Base-by-base conservation (phyloP, 2,113 vertebrate genomes). In the Ceyx margarethae region DNA sequence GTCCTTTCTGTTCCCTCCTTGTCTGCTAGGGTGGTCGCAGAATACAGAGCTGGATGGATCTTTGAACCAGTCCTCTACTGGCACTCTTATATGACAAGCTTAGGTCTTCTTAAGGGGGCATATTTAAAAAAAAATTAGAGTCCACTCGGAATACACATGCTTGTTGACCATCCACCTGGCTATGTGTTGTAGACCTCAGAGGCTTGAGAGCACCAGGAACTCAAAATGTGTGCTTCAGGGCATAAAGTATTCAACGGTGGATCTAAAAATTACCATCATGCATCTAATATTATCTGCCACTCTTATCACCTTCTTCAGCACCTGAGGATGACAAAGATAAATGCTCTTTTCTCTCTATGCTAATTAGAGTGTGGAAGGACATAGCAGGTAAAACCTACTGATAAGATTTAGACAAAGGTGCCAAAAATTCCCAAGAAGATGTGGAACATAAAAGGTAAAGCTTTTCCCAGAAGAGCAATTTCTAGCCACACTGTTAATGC, bases 381-480 rank as follows among this genome's bases (percentile, higher is more conserved):
- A 89, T 71, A 87, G 72, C 89, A 64, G 43, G 67, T 87, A 87
- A 92, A 92, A 85, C 67, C 23, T 56, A 26, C 78, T 89, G 94
- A 94, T 96, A 95, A 95, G 92, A 67, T 81, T 93, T 89, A 82
- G 72, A 45, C 16, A 66, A 43, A 80, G 60, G 92, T 96, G 87
- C 53, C 67, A 95, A 67, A 92, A 87, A 56, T 91, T 94, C 91
- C 68, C 87, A 92, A 85, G 84, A 82, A 80, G 87, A 77, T 28
- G 89, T 19, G 48, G 87, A 93, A 77, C 91, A 87, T 87, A 94
- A 93, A 95, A 93, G 91, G 78, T 81, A 92, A 94, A 91, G 79
- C 64, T 80, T 87, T 96, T 94, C 89, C 78, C 81, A 92, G 92
- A 87, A 93, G 35, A 80, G 81, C 72, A 76, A 89, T 89, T 95